Conservation (phyloP, 1,140 invertebrate genomes). For the Artemia franciscana region DNA sequence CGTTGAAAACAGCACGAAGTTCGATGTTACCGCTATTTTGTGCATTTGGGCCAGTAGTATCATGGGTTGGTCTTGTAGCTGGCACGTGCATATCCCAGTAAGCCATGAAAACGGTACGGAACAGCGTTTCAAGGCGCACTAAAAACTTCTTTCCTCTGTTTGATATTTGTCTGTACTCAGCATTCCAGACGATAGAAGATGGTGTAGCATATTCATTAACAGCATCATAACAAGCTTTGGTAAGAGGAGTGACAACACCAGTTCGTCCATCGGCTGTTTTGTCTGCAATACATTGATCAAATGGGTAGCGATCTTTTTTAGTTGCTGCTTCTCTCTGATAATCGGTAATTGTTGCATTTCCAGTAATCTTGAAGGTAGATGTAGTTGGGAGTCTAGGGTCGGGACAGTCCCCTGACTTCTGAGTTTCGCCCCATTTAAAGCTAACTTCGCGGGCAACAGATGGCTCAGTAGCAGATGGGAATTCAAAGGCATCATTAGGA, state of each 20-base stretch:
- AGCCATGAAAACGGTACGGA: constrained; percentile 11
- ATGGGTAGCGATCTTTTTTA: constrained; percentile 6
- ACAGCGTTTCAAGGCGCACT: constrained; percentile 4
- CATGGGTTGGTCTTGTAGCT: not conserved
- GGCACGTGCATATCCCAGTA: constrained; percentile 12
- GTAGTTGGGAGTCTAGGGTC: not conserved
- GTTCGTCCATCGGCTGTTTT: constrained; percentile 4
- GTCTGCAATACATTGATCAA: constrained; percentile 6
- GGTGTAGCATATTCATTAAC: constrained; percentile 10
- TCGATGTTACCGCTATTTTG: constrained; percentile 6
- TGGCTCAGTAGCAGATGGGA: constrained; percentile 4
- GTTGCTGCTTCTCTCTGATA: constrained; percentile 6
- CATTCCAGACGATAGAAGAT: constrained; percentile 7
- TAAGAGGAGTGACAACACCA: constrained; percentile 4
- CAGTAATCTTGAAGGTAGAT: constrained; percentile 4
- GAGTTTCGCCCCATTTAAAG: constrained; percentile 5
- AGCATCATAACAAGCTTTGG: constrained; percentile 11
- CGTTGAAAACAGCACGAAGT: constrained; percentile 7
- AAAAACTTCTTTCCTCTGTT: constrained; percentile 7
- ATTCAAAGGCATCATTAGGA: constrained; percentile 7
- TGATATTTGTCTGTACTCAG: constrained; percentile 10
- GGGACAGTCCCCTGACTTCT: constrained; percentile 3
- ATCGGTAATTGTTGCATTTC: constrained; percentile 1
- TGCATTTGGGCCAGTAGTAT: constrained; percentile 3
- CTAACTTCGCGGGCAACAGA: constrained; percentile 4